phyloP scores from a whole-genome alignment of 1,140 invertebrate species.

The Euura lappo region DNA sequence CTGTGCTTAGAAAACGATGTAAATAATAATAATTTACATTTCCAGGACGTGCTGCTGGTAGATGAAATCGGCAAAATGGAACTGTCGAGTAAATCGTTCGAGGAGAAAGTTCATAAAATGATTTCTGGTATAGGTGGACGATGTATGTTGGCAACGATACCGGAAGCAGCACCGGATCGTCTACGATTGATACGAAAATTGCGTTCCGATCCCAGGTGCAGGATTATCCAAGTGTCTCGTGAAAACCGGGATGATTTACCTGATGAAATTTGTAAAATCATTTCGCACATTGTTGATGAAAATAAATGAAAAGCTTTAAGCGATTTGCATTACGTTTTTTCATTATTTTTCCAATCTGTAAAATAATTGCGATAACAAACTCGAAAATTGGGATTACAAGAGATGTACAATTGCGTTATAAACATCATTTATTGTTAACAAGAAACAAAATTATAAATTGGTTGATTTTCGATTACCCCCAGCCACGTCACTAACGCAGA shows the following conservation, averaged over 20 bases:
- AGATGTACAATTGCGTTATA: neutral
- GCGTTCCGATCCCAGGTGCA: slow-evolving; percentile 19
- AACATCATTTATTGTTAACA: neutral
- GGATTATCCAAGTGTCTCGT: slow-evolving; percentile 19
- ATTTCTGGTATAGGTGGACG: slow-evolving; percentile 42
- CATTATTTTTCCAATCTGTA: no score
- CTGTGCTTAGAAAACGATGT: slow-evolving; percentile 1
- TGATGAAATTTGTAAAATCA: slow-evolving; percentile 13
- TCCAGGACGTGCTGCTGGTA: slow-evolving; percentile 58
- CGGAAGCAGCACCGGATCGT: slow-evolving; percentile 42
- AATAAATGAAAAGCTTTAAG: neutral
- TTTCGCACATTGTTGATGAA: neutral
- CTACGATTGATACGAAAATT: slow-evolving; percentile 37
- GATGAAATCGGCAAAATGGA: slow-evolving; percentile 78
- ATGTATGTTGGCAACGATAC: slow-evolving; percentile 65
- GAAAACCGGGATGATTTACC: slow-evolving; percentile 21
- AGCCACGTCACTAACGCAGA: neutral
- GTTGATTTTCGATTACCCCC: neutral
- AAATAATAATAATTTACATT: slow-evolving; percentile 29
- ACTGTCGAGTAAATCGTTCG: slow-evolving; percentile 65
- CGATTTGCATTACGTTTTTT: no score
- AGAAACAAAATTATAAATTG: neutral
- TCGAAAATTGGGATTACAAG: no score
- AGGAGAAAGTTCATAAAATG: slow-evolving; percentile 44
- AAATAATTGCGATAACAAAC: no score